Conservation (phyloP, 2,888 invertebrate genomes). For the Campaea margaritaria region DNA sequence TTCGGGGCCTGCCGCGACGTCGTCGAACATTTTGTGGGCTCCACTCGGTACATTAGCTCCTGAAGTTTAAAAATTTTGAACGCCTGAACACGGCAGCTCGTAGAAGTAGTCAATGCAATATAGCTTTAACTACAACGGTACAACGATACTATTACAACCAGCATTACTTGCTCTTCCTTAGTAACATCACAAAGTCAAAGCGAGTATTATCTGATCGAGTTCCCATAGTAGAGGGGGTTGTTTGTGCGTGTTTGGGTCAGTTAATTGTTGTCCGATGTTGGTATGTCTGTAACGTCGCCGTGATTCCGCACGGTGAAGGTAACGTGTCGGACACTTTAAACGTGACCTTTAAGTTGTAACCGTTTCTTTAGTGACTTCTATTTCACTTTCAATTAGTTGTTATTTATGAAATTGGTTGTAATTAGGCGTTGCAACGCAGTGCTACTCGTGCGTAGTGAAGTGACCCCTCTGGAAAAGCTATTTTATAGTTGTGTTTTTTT, state of each 20-base stretch:
- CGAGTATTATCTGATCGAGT: conserved; percentile 13
- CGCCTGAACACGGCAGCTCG: too few species aligned
- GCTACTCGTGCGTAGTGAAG: too few species aligned
- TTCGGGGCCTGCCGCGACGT: too few species aligned
- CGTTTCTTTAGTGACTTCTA: not conserved
- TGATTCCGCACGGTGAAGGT: conserved; percentile 40
- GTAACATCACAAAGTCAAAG: not conserved
- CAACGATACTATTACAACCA: not conserved
- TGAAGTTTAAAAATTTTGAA: too few species aligned
- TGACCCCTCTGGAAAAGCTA: too few species aligned
- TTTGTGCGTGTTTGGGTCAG: conserved; percentile 48
- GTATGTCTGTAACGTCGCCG: conserved; percentile 43
- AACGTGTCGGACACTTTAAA: conserved; percentile 21
- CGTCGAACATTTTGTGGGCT: too few species aligned
- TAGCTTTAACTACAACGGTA: too few species aligned
- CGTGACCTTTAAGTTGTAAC: not conserved
- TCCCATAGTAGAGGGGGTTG: conserved; percentile 35
- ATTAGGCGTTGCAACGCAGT: too few species aligned
- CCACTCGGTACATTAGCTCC: too few species aligned
- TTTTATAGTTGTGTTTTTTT: too few species aligned
- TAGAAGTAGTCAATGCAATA: too few species aligned
- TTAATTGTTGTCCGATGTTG: conserved; percentile 48
- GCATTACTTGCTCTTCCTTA: not conserved
- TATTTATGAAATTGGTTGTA: not conserved
- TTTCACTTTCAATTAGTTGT: not conserved